phyloP scores from a whole-genome alignment of 2,797 vertebrate species.

The Atherinosoma microstoma region DNA sequence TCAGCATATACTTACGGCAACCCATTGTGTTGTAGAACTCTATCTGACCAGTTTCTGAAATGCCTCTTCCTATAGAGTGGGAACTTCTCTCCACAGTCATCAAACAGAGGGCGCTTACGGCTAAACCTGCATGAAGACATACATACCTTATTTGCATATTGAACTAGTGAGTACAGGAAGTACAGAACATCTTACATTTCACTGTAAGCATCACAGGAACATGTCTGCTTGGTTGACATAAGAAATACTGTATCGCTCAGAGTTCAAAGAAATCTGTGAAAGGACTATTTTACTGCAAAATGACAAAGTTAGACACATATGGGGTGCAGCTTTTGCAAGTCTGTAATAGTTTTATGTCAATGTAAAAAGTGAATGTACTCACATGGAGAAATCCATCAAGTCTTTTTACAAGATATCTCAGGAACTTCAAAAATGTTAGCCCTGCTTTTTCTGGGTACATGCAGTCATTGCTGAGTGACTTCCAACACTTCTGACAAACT shows the following conservation, averaged over 20 bases:
- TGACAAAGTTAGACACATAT: neutral
- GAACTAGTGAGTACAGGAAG: neutral
- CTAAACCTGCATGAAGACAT: conserved; percentile 48
- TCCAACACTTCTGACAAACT: conserved; percentile 8
- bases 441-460: neutral
- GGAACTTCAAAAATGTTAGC: neutral
- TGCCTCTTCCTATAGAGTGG: conserved; percentile 24
- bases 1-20: conserved; percentile 29
- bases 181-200: neutral
- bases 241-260: neutral
- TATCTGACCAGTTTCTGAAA: conserved; percentile 5
- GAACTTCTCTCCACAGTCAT: conserved; percentile 14
- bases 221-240: neutral
- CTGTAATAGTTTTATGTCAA: neutral
- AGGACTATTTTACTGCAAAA: neutral
- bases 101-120: conserved; percentile 24
- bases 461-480: neutral
- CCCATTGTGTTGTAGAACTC: neutral
- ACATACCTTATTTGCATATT: neutral
- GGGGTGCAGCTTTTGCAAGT: neutral
- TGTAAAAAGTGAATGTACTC: conserved; percentile 40
- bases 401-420: neutral
- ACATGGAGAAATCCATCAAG: conserved; percentile 53
- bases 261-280: neutral
- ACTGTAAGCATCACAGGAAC: neutral